Evolutionary conservation across 2,797 vertebrate species (phyloP), one percentile per base, ranked within the genome.

Genomic region (Paedocypris micromegethes): DNA sequence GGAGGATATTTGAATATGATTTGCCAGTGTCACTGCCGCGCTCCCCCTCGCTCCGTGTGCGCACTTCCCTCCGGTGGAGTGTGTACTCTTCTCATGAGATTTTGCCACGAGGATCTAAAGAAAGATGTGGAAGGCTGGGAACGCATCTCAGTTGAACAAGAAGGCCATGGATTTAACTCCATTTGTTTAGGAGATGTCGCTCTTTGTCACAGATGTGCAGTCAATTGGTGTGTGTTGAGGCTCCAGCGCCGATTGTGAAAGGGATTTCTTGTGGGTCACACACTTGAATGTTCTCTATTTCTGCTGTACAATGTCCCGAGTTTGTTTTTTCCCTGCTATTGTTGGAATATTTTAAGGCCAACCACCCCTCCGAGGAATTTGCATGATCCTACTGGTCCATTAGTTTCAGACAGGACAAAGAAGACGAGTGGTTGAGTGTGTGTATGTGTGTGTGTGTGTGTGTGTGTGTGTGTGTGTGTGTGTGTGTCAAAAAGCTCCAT

Each of bases 1-100:
- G 91, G 88, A 83, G 86, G 41, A 78, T 74, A 94, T 94, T 94
- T 94, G 92, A 92, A 93, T 94, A 88, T 90, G 85, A 93, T 93
- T 93, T 93, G 92, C 89, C 85, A 88, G 78, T 70, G 77, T 74
- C 66, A 74, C 69, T 78, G 68, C 66, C 72, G 77, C 60, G 49
- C 56, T 48, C 48, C 73, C 74, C 77, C 60, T 70, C 60, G 5
- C 39, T 66, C 62, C 52, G 40, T 59, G 48, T 73, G 61, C 50
- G 49, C 72, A 51, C 49, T 66, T 70, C 70, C 72, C 67, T 78
- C 66, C 46, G 64, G 74, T 74, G 72, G 47, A 68, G 68, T 74
- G 74, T 75, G 39, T 65, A 58, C 23, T 65, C 41, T 69, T 69
- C 66, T 74, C 68, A 44, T 64, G 66, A 74, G 66, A 74, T 63